Evolutionary conservation across 2,113 vertebrate genomes (phyloP), one percentile per base, ranked within the genome.

Genomic region (Barnardius zonarius): DNA sequence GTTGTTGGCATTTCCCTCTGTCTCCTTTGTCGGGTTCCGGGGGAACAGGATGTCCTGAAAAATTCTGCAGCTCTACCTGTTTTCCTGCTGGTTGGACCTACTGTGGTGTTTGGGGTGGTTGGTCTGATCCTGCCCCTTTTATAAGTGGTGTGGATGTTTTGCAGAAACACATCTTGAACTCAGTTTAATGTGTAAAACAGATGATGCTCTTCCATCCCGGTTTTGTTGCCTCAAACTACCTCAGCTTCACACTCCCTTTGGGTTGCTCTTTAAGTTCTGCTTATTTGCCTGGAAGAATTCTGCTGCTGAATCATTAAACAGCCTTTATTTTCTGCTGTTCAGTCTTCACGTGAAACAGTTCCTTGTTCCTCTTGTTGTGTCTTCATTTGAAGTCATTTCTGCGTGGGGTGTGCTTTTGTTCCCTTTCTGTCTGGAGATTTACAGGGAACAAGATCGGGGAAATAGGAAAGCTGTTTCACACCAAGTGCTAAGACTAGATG

Each of bases 251-350:
- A 3, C 55, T 95, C 90, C 83, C 85, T 89, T n/a, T 80, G 83
- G 57, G 70, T 68, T 73, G 80, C 13, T 74, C 62, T 83, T 83
- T 86, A 46, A 73, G 57, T 61, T 63, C 1, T 31, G 3, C 70
- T 72, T 4, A 0, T 82, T 93, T 93, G 51, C 77, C 63, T 4
- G 6, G 46, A 91, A 94, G 78, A 89, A 75, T 86, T 91, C 79
- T 84, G 77, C 69, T 94, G 19, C 80, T 86, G 72, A 88, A 67
- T 94, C 69, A 51, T 84, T 83, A 62, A 86, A 81, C 85, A 57
- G 25, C 35, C 66, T 95, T 91, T 94, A 46, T 88, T 86, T 92
- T 85, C 46, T 96, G 30, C 35, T 91, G 6, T 52, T 11, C 31
- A 5, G 30, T 94, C 87, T 59, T 35, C 83, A 49, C 67, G 2